Conservation (phyloP, 37 sponge, comb jelly and placozoan species). For the Corticium candelabrum region DNA sequence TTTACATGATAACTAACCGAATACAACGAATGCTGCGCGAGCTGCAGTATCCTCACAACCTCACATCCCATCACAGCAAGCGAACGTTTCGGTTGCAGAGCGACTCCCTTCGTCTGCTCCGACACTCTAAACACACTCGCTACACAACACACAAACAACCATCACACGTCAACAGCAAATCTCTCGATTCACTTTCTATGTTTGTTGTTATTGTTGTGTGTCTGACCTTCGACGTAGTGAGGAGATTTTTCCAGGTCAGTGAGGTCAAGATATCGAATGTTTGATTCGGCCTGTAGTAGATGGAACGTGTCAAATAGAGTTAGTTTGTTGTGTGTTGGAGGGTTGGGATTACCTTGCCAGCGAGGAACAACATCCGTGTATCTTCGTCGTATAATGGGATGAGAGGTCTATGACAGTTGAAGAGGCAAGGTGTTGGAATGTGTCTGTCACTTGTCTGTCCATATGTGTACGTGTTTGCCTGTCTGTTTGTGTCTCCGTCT, state of each 20-base stretch:
- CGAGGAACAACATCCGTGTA: conserved; percentile 54
- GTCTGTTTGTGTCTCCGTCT: no score
- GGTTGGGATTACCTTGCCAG: conserved; percentile 63
- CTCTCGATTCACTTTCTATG: not conserved
- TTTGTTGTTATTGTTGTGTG: no score
- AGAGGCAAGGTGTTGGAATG: not conserved
- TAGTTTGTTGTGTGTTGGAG: not conserved
- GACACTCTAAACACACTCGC: not conserved
- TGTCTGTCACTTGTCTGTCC: no score
- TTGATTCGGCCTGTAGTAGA: not conserved
- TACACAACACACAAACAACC: no score
- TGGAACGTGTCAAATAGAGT: no score
- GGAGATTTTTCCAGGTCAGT: not conserved
- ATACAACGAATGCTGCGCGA: conserved; percentile 57
- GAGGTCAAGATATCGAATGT: not conserved
- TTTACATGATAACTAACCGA: conserved; percentile 64
- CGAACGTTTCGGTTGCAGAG: conserved; percentile 61
- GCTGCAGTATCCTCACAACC: conserved; percentile 52
- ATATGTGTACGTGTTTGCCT: no score
- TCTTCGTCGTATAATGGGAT: conserved; percentile 76
- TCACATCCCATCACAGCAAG: conserved; percentile 73
- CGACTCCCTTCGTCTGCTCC: not conserved
- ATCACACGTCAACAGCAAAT: not conserved
- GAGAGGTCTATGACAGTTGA: conserved; percentile 24
- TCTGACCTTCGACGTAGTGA: conserved; percentile 1